Evolutionary conservation across 1,140 invertebrate species (phyloP).

Genomic region (Drosophila yakuba): DNA sequence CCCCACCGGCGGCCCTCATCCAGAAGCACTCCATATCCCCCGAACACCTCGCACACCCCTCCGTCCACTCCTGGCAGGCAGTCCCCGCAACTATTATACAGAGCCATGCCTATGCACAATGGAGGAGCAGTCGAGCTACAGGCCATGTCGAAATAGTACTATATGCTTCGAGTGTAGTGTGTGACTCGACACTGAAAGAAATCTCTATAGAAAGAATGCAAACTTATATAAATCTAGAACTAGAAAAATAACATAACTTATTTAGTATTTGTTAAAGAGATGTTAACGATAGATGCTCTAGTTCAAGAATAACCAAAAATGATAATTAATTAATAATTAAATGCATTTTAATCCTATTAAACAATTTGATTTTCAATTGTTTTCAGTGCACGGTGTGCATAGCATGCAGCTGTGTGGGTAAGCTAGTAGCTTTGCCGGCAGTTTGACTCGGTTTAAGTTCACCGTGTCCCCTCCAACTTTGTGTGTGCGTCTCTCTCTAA

Average conservation of each 20-base stretch:
- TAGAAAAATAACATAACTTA: no score
- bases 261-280: no score
- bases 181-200: background rate
- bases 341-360: background rate
- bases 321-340: background rate
- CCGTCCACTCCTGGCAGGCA: conserved; percentile 7
- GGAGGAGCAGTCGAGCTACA: conserved; percentile 54
- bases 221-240: no score
- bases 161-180: conserved; percentile 16
- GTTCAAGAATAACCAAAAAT: no score
- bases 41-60: conserved; percentile 17
- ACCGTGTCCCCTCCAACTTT: conserved; percentile 33
- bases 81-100: conserved; percentile 52
- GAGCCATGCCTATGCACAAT: conserved; percentile 62
- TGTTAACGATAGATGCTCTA: no score
- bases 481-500: conserved; percentile 22
- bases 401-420: conserved; percentile 37
- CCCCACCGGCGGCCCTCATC: conserved; percentile 1
- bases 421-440: conserved; percentile 81
- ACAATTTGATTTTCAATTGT: no score
- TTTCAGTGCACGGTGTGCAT: conserved; percentile 15
- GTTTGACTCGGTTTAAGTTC: conserved; percentile 76
- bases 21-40: conserved; percentile 15
- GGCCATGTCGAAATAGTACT: conserved; percentile 45
- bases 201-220: no score